These are phyloP conservation scores for Blastobasis lacticolella DNA, from an alignment of 2,888 invertebrate genomes.

Conservation along the genomic window DNA sequence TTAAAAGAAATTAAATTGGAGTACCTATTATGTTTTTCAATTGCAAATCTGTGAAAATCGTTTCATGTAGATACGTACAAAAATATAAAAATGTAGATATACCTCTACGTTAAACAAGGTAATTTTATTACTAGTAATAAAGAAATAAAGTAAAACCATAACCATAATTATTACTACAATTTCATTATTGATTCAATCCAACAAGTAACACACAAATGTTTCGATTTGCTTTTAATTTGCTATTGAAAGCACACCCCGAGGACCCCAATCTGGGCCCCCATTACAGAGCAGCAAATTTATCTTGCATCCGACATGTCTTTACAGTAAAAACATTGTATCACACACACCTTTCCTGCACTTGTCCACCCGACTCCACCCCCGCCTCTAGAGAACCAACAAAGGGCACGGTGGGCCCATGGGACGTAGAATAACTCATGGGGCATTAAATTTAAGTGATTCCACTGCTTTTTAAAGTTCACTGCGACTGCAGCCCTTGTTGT, in stretches of 20 bases:
- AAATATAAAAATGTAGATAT: too few species aligned
- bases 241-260: too few species aligned
- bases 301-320: neutral
- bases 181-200: too few species aligned
- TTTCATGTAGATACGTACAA: too few species aligned
- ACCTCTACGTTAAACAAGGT: too few species aligned
- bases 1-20: too few species aligned
- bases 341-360: constrained; percentile 3
- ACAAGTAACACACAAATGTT: too few species aligned
- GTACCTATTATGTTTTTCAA: too few species aligned
- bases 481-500: constrained; percentile 10
- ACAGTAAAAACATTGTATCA: neutral
- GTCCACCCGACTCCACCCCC: constrained; percentile 13
- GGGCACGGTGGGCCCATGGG: constrained; percentile 35
- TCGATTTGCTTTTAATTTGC: too few species aligned
- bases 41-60: too few species aligned
- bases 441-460: constrained; percentile 68
- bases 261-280: neutral
- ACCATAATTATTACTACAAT: neutral
- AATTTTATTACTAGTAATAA: too few species aligned
- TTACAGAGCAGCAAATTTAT: constrained; percentile 7
- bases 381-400: constrained; percentile 44
- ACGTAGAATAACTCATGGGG: constrained; percentile 50
- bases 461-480: constrained; percentile 48
- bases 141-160: constrained; percentile 1